Evolutionary conservation across 2,113 vertebrate genomes (phyloP).

Genomic region (Limanda limanda): DNA sequence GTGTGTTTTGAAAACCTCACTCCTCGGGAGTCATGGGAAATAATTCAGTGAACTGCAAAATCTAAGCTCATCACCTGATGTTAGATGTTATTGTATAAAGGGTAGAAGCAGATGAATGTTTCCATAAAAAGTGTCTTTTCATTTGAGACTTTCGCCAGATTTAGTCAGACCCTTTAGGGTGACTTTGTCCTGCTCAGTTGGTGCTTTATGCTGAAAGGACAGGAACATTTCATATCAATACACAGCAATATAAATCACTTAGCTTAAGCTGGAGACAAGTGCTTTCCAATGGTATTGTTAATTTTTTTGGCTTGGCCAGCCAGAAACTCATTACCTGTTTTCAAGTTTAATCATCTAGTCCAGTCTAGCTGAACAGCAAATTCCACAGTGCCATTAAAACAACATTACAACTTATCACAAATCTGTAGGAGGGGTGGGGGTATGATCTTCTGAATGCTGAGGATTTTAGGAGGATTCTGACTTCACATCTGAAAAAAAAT

Average conservation of each 20-base stretch:
- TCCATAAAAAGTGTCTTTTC: too few species aligned
- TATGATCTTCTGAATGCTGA: background rate
- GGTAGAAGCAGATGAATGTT: too few species aligned
- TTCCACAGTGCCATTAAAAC: conserved; percentile 52
- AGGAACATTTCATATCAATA: conserved; percentile 36
- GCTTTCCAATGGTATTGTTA: conserved; percentile 43
- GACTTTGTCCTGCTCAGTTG: background rate
- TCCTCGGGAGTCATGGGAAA: too few species aligned
- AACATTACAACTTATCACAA: conserved; percentile 48
- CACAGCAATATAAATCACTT: conserved; percentile 1
- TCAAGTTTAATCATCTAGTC: conserved; percentile 59
- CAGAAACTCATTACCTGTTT: conserved; percentile 63
- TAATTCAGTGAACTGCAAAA: too few species aligned
- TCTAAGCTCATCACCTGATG: too few species aligned
- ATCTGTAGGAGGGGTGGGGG: background rate
- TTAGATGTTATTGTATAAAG: too few species aligned
- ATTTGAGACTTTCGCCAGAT: background rate
- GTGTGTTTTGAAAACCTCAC: too few species aligned
- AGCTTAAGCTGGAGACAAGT: conserved; percentile 25
- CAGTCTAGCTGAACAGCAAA: conserved; percentile 37
- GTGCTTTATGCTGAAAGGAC: conserved; percentile 19
- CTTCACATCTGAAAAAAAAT: background rate
- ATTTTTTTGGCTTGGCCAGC: conserved; percentile 50
- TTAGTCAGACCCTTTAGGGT: background rate
- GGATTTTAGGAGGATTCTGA: too few species aligned